phyloP scores from a whole-genome alignment of 2,797 vertebrate species.

The Odontamblyopus rebecca region DNA sequence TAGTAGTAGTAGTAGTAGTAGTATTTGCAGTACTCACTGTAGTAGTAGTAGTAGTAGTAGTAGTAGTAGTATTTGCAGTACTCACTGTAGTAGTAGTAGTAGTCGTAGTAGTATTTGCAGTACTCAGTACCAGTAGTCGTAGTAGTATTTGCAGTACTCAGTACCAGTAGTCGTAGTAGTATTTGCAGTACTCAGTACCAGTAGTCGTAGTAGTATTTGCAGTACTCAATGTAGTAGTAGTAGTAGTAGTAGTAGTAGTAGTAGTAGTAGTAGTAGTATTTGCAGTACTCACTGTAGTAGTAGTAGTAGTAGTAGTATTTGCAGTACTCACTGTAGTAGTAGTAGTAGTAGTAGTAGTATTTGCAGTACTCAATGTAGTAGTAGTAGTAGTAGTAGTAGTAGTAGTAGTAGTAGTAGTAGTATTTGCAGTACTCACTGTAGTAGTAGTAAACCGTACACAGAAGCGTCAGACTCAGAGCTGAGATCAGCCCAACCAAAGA shows the following conservation, averaged over 20 bases:
- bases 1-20: not conserved
- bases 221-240: not conserved
- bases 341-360: too few species aligned
- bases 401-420: conserved; percentile 1
- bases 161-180: not conserved
- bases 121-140: too few species aligned
- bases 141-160: not conserved
- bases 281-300: not conserved
- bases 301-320: not conserved
- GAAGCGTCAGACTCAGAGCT: not conserved
- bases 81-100: too few species aligned
- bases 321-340: too few species aligned
- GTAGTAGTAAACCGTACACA: not conserved
- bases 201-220: not conserved
- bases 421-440: not conserved
- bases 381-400: too few species aligned
- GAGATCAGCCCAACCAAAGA: not conserved
- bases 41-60: too few species aligned
- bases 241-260: too few species aligned
- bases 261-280: too few species aligned
- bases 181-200: too few species aligned
- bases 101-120: not conserved
- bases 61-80: too few species aligned
- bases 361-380: too few species aligned
- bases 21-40: too few species aligned